Evolutionary conservation across 23 tunicate genomes (phyloP), one percentile per base, ranked within the genome.

Genomic region (Styela plicata): DNA sequence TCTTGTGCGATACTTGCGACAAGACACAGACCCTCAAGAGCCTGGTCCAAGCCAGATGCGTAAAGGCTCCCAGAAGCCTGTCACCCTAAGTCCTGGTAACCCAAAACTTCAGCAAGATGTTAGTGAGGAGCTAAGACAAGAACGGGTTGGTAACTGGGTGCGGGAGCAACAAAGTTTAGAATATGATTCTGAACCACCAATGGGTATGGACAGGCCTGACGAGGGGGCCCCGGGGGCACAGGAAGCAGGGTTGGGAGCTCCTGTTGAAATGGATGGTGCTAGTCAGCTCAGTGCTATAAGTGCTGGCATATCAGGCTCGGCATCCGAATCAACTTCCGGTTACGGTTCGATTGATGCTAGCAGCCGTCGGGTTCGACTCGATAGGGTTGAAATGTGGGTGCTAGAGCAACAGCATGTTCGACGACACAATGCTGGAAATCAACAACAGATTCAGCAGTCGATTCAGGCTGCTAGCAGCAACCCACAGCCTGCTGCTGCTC

Each of bases 391-490:
- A 69, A 86, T 86, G 90, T 91, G 97, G 97, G 90, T 91, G 0
- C 74, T 89, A 24, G 97, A 91, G 21, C 96, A 90, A 64, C 97
- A 91, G 70, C 89, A 91, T 66, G 97, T 91, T 3, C 97, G 97
- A 2, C 81, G 81, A 22, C 81, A 52, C 33, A 53, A 36, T 26
- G 27, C 30, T 25, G 26, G 26, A 34, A 32, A 32, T 29, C 95
- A 85, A 31, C 79, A 81, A 28, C 74, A 30, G 20, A 24, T 74
- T 21, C 77, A 28, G 20, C 88, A 73, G 57, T 52, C 64, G 31
- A 30, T 65, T 5, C 78, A 52, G 22, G 71, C 33, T 66, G 68
- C 67, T 33, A 35, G 68, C 31, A 44, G 62, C 3, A 57, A 24
- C n/a, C 34, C 52, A 20, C 78, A 86, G 21, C 52, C 78, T 36